Evolutionary conservation across 1,140 invertebrate genomes (phyloP).

Genomic region (Anastatus disparis): DNA sequence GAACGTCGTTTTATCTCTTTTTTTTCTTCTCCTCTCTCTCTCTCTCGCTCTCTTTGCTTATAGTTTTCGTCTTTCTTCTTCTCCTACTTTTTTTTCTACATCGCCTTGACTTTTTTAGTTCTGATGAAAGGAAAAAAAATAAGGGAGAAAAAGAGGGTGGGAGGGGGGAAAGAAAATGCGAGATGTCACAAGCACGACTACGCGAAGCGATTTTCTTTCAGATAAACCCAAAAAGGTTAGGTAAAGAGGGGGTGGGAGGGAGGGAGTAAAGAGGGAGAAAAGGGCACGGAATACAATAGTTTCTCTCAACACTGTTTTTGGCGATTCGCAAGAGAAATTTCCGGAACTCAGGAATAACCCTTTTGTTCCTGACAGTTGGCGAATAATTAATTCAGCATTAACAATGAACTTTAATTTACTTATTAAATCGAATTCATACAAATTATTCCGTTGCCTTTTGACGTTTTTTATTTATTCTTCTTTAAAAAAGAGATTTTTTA

Average conservation of each 20-base stretch:
- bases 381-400: slow-evolving; percentile 36
- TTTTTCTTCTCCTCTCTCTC: not conserved
- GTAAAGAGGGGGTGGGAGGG: too few relatives aligned
- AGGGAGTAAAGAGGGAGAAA: slow-evolving; percentile 8
- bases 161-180: not conserved
- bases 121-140: not conserved
- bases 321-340: not conserved
- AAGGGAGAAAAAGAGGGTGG: too few relatives aligned
- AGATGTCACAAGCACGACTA: not conserved
- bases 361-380: slow-evolving; percentile 29
- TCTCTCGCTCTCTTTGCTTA: not conserved
- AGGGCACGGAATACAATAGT: not conserved
- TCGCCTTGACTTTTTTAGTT: not conserved
- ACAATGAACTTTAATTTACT: slow-evolving; percentile 34
- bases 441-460: not conserved
- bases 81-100: not conserved
- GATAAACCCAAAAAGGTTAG: not conserved
- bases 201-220: not conserved
- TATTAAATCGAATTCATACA: slow-evolving; percentile 23
- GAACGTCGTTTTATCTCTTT: not conserved
- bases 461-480: too few relatives aligned
- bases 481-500: too few relatives aligned
- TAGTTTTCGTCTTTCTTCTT: too few relatives aligned
- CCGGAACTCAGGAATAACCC: not conserved
- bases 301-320: too few relatives aligned